Conservation (phyloP, 2,888 invertebrate species). For the Teleiodes luculella region DNA sequence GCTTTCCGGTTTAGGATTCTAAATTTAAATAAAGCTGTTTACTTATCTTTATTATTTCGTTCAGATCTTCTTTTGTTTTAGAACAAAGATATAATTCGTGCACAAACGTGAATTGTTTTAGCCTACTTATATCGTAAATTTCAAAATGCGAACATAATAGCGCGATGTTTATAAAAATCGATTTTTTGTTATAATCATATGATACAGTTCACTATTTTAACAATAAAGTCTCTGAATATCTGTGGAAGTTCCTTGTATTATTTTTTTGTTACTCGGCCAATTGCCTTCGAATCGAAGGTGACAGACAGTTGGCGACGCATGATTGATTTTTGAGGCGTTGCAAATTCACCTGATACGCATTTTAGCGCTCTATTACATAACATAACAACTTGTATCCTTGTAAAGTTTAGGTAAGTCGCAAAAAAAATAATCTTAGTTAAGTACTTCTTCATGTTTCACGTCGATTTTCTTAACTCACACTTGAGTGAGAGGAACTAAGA, state of each 20-base stretch:
- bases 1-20: background rate
- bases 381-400: no score
- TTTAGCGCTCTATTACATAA: background rate
- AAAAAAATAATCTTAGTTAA: background rate
- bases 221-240: no score
- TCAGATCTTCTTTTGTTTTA: background rate
- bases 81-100: no score
- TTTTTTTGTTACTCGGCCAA: background rate
- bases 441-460: no score
- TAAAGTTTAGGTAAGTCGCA: no score
- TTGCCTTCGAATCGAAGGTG: background rate
- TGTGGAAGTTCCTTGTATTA: background rate
- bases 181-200: no score
- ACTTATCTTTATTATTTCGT: background rate
- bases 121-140: background rate
- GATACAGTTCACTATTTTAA: no score
- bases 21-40: background rate
- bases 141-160: background rate
- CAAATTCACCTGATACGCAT: background rate
- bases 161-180: background rate
- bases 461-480: no score
- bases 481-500: no score
- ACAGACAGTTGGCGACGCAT: slow-evolving; percentile 1
- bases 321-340: background rate
- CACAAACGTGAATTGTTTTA: background rate